A percentile compares a stretch with the other conserved stretches of the same genome.
These are phyloP conservation scores for Peromyscus aztecus DNA, from an alignment of 2,797 vertebrate genomes.

Conservation along the genomic window DNA sequence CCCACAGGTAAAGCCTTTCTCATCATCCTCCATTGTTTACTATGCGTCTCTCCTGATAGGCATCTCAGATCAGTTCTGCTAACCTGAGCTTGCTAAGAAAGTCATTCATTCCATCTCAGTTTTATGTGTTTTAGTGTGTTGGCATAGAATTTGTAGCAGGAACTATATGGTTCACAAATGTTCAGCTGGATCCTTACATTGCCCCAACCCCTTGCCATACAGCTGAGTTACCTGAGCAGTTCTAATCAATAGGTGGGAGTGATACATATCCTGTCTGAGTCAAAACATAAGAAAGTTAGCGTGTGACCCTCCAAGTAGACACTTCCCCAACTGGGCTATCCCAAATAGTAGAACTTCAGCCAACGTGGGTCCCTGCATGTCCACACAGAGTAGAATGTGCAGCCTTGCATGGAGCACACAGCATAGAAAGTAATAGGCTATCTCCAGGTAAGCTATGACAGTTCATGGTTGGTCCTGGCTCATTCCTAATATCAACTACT, in stretches of 20 bases:
- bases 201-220: fast-evolving
- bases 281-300: background rate
- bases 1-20: background rate
- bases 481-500: background rate
- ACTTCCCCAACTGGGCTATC: fast-evolving
- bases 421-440: background rate
- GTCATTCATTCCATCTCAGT: background rate
- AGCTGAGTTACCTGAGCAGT: background rate
- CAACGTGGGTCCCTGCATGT: background rate
- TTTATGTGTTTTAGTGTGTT: fast-evolving
- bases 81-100: background rate
- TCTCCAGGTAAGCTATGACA: background rate
- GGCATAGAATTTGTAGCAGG: too few relatives aligned
- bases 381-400: background rate
- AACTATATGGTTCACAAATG: fast-evolving
- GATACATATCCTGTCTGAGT: fast-evolving
- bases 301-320: background rate
- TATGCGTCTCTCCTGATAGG: background rate
- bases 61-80: background rate
- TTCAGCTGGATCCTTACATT: background rate
- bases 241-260: background rate
- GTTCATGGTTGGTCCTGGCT: fast-evolving
- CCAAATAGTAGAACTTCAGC: background rate
- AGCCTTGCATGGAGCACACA: background rate
- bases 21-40: background rate